phyloP scores from a whole-genome alignment of 2,888 invertebrate genomes.

The Spilarctia lutea region DNA sequence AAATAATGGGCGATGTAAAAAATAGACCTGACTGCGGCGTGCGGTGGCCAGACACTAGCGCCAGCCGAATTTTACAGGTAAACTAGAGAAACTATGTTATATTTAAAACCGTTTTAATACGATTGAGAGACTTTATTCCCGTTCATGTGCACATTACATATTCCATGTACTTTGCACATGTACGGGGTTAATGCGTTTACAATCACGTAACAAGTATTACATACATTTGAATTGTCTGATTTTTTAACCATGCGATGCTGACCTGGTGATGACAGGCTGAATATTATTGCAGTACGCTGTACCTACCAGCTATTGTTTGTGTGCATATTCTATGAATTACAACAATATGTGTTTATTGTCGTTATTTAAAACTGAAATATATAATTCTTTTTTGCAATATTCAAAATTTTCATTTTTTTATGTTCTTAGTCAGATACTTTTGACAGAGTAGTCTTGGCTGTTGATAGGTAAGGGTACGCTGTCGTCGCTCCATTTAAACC shows the following conservation, averaged over 20 bases:
- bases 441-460: too few species aligned
- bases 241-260: not conserved
- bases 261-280: too few species aligned
- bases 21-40: conserved; percentile 62
- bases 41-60: conserved; percentile 28
- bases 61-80: conserved; percentile 58
- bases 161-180: conserved; percentile 17
- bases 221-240: not conserved
- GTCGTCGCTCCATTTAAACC: too few species aligned
- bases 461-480: too few species aligned
- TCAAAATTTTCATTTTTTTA: too few species aligned
- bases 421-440: too few species aligned
- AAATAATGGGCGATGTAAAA: conserved; percentile 74
- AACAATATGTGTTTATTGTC: too few species aligned
- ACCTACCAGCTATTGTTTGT: not conserved
- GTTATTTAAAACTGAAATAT: too few species aligned
- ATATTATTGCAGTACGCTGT: conserved; percentile 10
- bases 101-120: conserved; percentile 49
- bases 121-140: conserved; percentile 40
- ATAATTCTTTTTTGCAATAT: too few species aligned
- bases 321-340: not conserved
- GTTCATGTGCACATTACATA: too few species aligned
- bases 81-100: conserved; percentile 45
- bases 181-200: not conserved
- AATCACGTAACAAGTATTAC: not conserved